These are phyloP conservation scores for Exaiptasia diaphana DNA, from an alignment of 64 coral and sea anemone species.

Conservation along the genomic window DNA sequence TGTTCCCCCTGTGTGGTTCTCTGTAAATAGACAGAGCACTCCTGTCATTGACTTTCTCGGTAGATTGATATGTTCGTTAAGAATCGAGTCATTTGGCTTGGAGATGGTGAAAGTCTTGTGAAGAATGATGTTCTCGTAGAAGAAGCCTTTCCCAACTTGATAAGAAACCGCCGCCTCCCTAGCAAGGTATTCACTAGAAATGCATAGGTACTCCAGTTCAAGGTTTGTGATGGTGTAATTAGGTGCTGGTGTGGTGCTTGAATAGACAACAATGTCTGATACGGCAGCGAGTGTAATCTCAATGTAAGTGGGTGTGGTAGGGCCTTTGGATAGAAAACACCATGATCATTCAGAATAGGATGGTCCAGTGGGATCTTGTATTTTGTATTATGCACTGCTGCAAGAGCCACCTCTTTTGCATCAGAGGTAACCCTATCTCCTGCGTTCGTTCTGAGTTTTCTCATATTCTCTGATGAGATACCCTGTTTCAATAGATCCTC, in stretches of 20 bases:
- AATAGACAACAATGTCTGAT: neutral
- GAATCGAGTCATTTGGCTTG: neutral
- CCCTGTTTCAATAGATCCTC: neutral
- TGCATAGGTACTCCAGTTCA: neutral
- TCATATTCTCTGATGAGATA: neutral
- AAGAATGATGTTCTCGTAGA: neutral
- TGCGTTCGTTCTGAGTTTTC: neutral
- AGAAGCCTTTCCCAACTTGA: neutral
- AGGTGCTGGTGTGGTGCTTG: neutral
- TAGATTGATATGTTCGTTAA: neutral
- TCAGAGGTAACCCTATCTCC: neutral
- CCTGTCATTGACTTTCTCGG: neutral
- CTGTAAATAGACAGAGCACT: neutral
- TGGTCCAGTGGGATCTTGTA: constrained; percentile 8
- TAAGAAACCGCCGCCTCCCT: neutral
- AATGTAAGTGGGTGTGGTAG: neutral
- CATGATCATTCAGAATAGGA: constrained; percentile 34
- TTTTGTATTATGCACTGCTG: neutral
- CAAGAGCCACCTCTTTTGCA: neutral
- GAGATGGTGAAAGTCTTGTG: constrained; percentile 3
- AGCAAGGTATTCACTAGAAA: neutral
- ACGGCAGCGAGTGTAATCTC: neutral
- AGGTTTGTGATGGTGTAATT: constrained; percentile 14
- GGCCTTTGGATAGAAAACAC: neutral
- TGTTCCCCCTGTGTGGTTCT: neutral